Evolutionary conservation across 1,140 invertebrate species (phyloP).

Genomic region (Lepidurus apus): DNA sequence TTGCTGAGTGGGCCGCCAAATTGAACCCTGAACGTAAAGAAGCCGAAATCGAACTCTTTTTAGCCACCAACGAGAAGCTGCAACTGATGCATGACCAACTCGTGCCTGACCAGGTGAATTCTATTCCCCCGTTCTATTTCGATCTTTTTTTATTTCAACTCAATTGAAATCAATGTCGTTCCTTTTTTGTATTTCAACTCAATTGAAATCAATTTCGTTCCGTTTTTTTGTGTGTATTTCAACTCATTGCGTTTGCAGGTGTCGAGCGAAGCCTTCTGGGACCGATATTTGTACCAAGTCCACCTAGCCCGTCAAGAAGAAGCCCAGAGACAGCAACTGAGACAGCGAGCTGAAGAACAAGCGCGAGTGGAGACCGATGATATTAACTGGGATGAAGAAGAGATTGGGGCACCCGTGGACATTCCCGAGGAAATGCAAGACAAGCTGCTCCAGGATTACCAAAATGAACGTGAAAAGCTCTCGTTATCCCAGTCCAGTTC

Average conservation of each 20-base stretch:
- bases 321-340: conserved; percentile 42
- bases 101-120: conserved; percentile 39
- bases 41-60: conserved; percentile 46
- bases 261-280: conserved; percentile 49
- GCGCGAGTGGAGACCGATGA: conserved; percentile 24
- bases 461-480: conserved; percentile 32
- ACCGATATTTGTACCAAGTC: conserved; percentile 48
- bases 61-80: conserved; percentile 46
- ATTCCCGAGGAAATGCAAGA: conserved; percentile 34
- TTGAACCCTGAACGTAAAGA: conserved; percentile 46
- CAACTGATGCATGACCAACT: conserved; percentile 46
- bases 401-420: conserved; percentile 28
- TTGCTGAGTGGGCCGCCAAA: conserved; percentile 44
- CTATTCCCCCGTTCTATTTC: conserved; percentile 26
- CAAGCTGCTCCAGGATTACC: conserved; percentile 32
- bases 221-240: not conserved
- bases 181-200: too few relatives aligned
- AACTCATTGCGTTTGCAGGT: conserved; percentile 39
- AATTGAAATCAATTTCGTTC: too few relatives aligned
- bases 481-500: not conserved
- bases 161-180: too few relatives aligned
- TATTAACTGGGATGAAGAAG: conserved; percentile 37
- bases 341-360: conserved; percentile 36
- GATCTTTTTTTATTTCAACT: conserved; percentile 12
- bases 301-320: conserved; percentile 46